Percentiles rank a stretch among this genome's conserved stretches.
phyloP scores from a whole-genome alignment of 1,140 invertebrate genomes.

The Listronotus oregonensis region DNA sequence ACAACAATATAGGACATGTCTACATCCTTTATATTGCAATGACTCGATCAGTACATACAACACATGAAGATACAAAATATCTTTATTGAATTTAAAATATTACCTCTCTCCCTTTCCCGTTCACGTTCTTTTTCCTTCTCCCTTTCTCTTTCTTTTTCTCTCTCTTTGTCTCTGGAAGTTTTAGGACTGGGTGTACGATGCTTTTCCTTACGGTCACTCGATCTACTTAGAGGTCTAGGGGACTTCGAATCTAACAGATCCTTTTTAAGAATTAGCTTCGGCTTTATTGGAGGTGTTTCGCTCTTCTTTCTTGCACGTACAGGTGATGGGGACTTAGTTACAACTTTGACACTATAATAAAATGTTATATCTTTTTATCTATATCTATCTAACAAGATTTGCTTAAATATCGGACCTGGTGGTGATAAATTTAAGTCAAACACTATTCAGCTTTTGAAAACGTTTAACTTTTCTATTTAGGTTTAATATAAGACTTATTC shows the following conservation, averaged over 20 bases:
- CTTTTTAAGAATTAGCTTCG: constrained; percentile 48
- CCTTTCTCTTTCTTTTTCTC: constrained; percentile 49
- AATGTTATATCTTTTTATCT: constrained; percentile 41
- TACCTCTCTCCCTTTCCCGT: constrained; percentile 49
- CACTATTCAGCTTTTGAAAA: too few species aligned
- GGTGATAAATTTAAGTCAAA: too few species aligned
- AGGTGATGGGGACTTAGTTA: constrained; percentile 50
- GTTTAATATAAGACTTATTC: too few species aligned
- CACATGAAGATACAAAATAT: too few species aligned
- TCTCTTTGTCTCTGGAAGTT: constrained; percentile 51
- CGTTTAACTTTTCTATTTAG: too few species aligned
- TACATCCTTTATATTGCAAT: too few species aligned
- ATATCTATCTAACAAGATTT: too few species aligned
- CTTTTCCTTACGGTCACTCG: constrained; percentile 51
- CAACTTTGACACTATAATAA: constrained; percentile 35
- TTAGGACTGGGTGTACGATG: constrained; percentile 55
- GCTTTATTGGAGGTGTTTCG: constrained; percentile 56
- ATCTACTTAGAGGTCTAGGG: constrained; percentile 45
- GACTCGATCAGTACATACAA: too few species aligned
- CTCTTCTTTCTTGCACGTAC: constrained; percentile 52
- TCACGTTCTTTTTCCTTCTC: constrained; percentile 49
- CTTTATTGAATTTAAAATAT: too few species aligned
- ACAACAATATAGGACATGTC: too few species aligned
- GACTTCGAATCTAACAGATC: constrained; percentile 52
- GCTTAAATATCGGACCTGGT: too few species aligned